Percentiles rank a stretch among this genome's conserved stretches.
Evolutionary conservation across 2,113 vertebrate genomes (phyloP).

Genomic region (Thamnaconus septentrionalis): DNA sequence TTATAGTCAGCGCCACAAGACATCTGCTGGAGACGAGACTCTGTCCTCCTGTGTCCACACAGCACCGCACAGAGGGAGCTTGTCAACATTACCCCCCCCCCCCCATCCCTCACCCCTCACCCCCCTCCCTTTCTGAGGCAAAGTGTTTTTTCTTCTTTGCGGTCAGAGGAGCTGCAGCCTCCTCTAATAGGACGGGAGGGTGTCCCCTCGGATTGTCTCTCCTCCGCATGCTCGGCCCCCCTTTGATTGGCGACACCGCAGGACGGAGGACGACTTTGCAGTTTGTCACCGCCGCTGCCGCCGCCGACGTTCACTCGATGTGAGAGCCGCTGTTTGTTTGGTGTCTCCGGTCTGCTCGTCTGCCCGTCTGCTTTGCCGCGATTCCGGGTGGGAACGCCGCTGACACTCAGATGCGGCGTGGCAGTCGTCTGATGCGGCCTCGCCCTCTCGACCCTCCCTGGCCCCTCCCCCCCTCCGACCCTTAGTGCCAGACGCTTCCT

Average conservation of each 20-base stretch:
- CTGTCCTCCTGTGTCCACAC: slow-evolving; percentile 66
- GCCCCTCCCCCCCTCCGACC: slow-evolving; percentile 34
- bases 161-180: slow-evolving; percentile 34
- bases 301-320: slow-evolving; percentile 68
- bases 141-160: slow-evolving; percentile 55
- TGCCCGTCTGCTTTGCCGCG: slow-evolving; percentile 36
- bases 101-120: too few species aligned
- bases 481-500: background rate
- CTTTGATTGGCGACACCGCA: slow-evolving; percentile 66
- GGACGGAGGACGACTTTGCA: slow-evolving; percentile 66
- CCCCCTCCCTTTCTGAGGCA: slow-evolving; percentile 36
- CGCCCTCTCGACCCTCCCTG: slow-evolving; percentile 6
- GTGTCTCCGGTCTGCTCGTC: slow-evolving; percentile 67
- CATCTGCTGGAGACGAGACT: slow-evolving; percentile 77
- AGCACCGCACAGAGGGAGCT: slow-evolving; percentile 71
- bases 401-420: slow-evolving; percentile 63
- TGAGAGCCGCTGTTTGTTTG: slow-evolving; percentile 77
- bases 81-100: slow-evolving; percentile 49
- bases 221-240: slow-evolving; percentile 10
- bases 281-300: slow-evolving; percentile 42
- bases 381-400: slow-evolving; percentile 53
- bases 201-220: slow-evolving; percentile 66
- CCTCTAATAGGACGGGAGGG: slow-evolving; percentile 61
- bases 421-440: slow-evolving; percentile 56
- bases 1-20: slow-evolving; percentile 77